Base-by-base conservation (phyloP, 2,888 invertebrate genomes). In the Eilema griseolum region DNA sequence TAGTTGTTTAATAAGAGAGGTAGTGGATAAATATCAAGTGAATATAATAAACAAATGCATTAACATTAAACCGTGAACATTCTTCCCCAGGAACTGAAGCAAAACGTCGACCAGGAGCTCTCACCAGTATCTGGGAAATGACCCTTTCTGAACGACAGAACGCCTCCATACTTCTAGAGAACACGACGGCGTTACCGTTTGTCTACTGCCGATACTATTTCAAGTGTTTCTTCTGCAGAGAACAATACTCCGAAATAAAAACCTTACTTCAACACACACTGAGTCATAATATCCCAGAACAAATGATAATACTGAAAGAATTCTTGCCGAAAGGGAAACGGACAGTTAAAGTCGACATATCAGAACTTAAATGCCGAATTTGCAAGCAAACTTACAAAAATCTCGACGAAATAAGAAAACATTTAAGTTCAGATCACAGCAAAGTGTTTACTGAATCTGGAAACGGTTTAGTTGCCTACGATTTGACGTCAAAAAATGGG, bases 81-180 rank as follows among this genome's bases (percentile, higher is more conserved):
- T 88, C 89, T 89, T 89, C 71, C 88, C 70, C 90, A 90, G 90
- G 88, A 81, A 70, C 72, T 24, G 82, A 84, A 73, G 77, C 74
- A 12, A 75, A 82, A 64, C 84, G 80, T 72, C 80, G 88, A 60
- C 86, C 87, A 72, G 89, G 88, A 75, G 86, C 87, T 16, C 83
- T 90, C 65, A 87, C 89, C 71, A 92, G 93, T 76, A 89, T 92
- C 33, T 92, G 92, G 93, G 93, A 93, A 80, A 86, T 92, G 84
- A 92, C 92, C 2, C 77, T 92, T 5, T 92, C 92, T 3, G 93
- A 93, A 77, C 76, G 92, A 68, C 88, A 89, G 66, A 93, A 93
- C 74, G 93, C 92, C 0, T 89, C 92, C 1, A 74, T 85, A 3
- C 81, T 93, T 52, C 78, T 93, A 41, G 90, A 88, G 70, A 81